Evolutionary conservation across 2,797 vertebrate genomes (phyloP), one percentile per base, ranked within the genome.

Genomic region (Ctenosaura bakeri): DNA sequence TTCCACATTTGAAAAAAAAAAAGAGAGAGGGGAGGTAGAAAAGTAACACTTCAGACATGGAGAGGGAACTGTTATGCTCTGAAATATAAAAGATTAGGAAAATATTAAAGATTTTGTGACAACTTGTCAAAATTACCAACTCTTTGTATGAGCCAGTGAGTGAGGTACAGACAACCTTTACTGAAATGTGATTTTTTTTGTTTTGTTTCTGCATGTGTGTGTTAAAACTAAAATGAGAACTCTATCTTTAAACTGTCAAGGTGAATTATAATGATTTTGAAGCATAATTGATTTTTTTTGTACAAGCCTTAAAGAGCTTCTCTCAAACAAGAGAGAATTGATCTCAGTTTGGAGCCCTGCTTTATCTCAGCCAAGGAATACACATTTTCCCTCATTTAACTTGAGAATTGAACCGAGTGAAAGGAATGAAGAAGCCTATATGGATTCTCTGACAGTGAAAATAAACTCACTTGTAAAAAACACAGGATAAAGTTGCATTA

Each of bases 31-130:
- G 6, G 8, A 9, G 24, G 2, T 32, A 8, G 4, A n/a, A 26
- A 59, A 56, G 20, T n/a, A 35, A 38, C 46, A 54, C 24, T 9
- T 32, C 54, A 46, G 29, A n/a, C 1, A 22, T 56, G 50, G 46
- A 56, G 3, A 81, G 64, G 35, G 54, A 38, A 29, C n/a, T 71
- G 20, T 64, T 59, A 77, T 59, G 20, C 35, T 86, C 26, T 38
- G 24, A 8, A 77, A 86, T 22, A 62, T 86, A 42, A 86, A 79
- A 64, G 9, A 42, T 12, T 16, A 66, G 59, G 59, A 52, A 66
- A 87, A 87, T 52, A 87, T 35, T 79, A 79, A 80, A 50, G 56
- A 79, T 79, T 80, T 71, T 81, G 42, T 88, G 77, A 81, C 78
- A 71, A 38, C 32, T 64, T 88, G 64, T 88, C 87, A 81, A 38